These are phyloP conservation scores for Suillia variegata DNA, from an alignment of 2,888 invertebrate species.

Conservation along the genomic window DNA sequence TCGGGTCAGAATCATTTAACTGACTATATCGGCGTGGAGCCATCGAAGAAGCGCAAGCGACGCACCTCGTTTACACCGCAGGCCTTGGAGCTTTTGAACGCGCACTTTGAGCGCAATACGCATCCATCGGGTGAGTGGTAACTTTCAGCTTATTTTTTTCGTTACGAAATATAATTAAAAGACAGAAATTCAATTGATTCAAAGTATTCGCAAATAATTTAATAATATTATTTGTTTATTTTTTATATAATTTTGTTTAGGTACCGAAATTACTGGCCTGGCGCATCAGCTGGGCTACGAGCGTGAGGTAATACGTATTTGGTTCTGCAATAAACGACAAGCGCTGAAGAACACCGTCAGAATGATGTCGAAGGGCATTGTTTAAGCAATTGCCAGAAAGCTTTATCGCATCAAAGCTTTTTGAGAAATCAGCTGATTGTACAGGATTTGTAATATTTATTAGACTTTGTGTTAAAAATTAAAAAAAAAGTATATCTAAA, in stretches of 20 bases:
- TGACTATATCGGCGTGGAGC: slow-evolving; percentile 95
- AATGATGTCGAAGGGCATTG: slow-evolving; percentile 90
- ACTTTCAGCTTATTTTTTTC: slow-evolving; percentile 38
- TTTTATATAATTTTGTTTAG: slow-evolving; percentile 62
- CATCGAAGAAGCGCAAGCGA: slow-evolving; percentile 94
- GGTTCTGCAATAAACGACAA: slow-evolving; percentile 99
- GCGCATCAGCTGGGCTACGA: slow-evolving; percentile 96
- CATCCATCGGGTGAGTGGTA: slow-evolving; percentile 89
- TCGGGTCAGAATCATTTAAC: slow-evolving; percentile 92
- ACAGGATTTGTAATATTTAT: no score
- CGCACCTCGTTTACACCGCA: slow-evolving; percentile 97
- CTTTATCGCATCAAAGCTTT: slow-evolving; percentile 13
- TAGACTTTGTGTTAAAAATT: no score
- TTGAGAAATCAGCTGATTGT: no score
- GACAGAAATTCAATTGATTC: neutral
- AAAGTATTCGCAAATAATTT: neutral
- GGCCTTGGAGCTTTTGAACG: slow-evolving; percentile 91
- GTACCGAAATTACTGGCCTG: slow-evolving; percentile 94
- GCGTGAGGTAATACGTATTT: slow-evolving; percentile 96
- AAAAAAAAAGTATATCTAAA: no score
- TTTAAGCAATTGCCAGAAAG: slow-evolving; percentile 63
- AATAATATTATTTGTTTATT: neutral
- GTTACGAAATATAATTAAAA: neutral
- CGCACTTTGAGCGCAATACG: slow-evolving; percentile 95
- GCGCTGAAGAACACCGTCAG: slow-evolving; percentile 97